phyloP scores from a whole-genome alignment of 2,797 vertebrate genomes.

The Bradypodion ventrale region DNA sequence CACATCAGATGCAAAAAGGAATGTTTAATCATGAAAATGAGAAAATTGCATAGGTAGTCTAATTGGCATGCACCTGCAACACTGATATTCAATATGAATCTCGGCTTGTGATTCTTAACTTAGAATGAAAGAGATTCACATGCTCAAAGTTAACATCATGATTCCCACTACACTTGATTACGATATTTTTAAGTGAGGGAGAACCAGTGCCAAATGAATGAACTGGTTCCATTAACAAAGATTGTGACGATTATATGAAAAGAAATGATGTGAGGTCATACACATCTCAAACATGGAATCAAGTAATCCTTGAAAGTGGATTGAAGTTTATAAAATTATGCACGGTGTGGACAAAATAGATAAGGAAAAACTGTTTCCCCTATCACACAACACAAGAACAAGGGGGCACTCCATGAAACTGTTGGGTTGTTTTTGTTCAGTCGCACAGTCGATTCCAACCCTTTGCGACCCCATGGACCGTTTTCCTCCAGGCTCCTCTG shows the following conservation, averaged over 20 bases:
- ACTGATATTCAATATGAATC: slow-evolving; percentile 15
- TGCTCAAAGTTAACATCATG: neutral
- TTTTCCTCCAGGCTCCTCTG: too few relatives aligned
- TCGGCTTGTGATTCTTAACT: slow-evolving; percentile 3
- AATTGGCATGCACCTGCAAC: slow-evolving; percentile 46
- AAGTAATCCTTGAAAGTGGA: neutral
- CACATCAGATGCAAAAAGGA: slow-evolving; percentile 40
- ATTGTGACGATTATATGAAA: too few relatives aligned
- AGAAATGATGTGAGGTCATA: neutral
- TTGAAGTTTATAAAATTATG: too few relatives aligned
- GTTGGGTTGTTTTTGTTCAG: too few relatives aligned
- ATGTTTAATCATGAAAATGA: slow-evolving; percentile 46
- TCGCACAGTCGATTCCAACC: too few relatives aligned
- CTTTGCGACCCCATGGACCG: too few relatives aligned
- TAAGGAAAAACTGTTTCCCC: too few relatives aligned
- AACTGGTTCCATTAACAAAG: neutral
- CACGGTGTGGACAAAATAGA: too few relatives aligned
- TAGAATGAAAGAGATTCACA: slow-evolving; percentile 1
- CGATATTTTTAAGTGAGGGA: neutral
- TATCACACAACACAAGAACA: too few relatives aligned
- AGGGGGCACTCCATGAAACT: too few relatives aligned
- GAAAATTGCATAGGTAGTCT: slow-evolving; percentile 34
- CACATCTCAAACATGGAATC: neutral
- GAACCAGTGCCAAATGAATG: neutral
- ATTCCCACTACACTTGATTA: slow-evolving; percentile 19